Conservation (phyloP, 2,888 invertebrate species). For the Cerceris ruficornis region DNA sequence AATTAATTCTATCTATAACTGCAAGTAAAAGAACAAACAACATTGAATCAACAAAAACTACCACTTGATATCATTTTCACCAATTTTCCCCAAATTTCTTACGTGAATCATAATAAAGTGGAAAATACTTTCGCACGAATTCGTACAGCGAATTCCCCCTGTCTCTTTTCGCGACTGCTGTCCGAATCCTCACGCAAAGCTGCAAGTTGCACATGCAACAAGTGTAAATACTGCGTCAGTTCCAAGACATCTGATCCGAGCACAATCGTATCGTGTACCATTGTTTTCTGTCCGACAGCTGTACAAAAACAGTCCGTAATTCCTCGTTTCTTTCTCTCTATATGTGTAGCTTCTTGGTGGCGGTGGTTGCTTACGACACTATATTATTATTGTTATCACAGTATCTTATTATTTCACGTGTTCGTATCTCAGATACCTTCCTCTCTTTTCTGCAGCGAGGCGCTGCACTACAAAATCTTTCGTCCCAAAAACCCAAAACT, state of each 20-base stretch:
- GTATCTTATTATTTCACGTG: slow-evolving; percentile 13
- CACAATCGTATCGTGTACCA: neutral
- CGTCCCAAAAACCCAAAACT: slow-evolving; percentile 1
- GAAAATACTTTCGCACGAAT: too few relatives aligned
- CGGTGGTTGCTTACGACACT: slow-evolving; percentile 34
- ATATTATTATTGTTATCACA: slow-evolving; percentile 46
- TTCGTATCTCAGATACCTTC: slow-evolving; percentile 1
- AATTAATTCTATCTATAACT: too few relatives aligned
- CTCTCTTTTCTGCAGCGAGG: slow-evolving; percentile 8
- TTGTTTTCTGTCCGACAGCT: slow-evolving; percentile 19
- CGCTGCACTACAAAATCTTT: neutral
- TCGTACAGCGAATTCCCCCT: too few relatives aligned
- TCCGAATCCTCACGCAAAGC: slow-evolving; percentile 1
- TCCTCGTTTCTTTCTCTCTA: slow-evolving; percentile 21
- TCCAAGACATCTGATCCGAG: neutral
- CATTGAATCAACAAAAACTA: too few relatives aligned
- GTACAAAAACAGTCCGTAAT: slow-evolving; percentile 24
- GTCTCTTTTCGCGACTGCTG: too few relatives aligned
- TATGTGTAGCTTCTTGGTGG: slow-evolving; percentile 47
- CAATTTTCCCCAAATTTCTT: too few relatives aligned
- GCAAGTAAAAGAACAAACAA: too few relatives aligned
- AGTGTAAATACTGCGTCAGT: neutral
- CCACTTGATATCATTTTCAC: too few relatives aligned
- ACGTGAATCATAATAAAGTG: too few relatives aligned
- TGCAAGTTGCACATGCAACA: slow-evolving; percentile 12